Evolutionary conservation across 2,888 invertebrate species (phyloP).

Genomic region (Spatulosminthurus flaviceps): DNA sequence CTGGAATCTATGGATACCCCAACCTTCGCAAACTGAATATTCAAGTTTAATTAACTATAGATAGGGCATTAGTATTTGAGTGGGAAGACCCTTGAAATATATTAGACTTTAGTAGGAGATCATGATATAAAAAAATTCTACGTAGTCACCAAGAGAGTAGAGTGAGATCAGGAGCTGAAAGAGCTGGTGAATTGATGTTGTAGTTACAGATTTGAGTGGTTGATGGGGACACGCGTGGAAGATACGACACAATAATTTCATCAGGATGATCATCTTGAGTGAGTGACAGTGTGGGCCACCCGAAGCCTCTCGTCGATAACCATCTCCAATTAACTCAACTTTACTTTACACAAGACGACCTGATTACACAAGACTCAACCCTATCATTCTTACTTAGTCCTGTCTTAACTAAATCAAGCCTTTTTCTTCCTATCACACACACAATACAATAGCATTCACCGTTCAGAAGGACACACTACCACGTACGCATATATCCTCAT

Average conservation of each 20-base stretch:
- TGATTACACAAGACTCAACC: slow-evolving; percentile 48
- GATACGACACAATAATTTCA: slow-evolving; percentile 48
- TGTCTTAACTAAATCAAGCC: not conserved
- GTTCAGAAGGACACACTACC: not conserved
- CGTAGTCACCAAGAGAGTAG: too few species aligned
- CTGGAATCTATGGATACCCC: too few species aligned
- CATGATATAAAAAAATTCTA: too few species aligned
- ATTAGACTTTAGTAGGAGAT: too few species aligned
- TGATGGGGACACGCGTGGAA: slow-evolving; percentile 42
- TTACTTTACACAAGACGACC: slow-evolving; percentile 50
- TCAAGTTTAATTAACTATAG: too few species aligned
- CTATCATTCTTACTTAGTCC: slow-evolving; percentile 25
- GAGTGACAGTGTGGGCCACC: slow-evolving; percentile 51
- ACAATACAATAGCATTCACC: not conserved
- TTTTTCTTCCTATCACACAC: not conserved
- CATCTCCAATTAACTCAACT: slow-evolving; percentile 52
- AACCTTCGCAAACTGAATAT: too few species aligned
- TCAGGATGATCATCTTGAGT: slow-evolving; percentile 37
- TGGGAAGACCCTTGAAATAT: too few species aligned
- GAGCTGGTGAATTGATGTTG: slow-evolving; percentile 21
- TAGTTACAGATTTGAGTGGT: slow-evolving; percentile 3
- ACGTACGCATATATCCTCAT: not conserved
- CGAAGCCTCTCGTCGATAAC: slow-evolving; percentile 44
- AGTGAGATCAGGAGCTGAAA: not conserved
- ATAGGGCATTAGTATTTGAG: too few species aligned